Base-by-base conservation (phyloP, 2,113 vertebrate species). In the Menura novaehollandiae region DNA sequence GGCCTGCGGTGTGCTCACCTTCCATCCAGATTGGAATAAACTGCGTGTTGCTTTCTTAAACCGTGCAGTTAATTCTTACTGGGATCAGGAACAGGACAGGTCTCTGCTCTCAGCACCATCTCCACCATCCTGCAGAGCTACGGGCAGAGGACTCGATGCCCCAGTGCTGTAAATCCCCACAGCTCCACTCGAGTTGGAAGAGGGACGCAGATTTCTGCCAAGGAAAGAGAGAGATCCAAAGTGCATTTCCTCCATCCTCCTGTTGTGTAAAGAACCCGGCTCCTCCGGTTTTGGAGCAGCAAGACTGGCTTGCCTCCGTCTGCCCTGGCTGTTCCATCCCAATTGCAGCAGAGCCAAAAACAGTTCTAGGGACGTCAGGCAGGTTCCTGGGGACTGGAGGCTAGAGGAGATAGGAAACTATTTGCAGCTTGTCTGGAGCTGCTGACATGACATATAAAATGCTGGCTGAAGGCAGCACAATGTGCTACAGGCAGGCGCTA, bases 371-470 rank as follows among this genome's bases (percentile, higher is more conserved):
- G 63, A 89, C 86, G 59, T 26, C 67, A 37, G 30, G 23, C 22
- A 21, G 24, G 59, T 62, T 91, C 9, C 72, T 56, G 63, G 43
- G 71, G 85, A 28, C 56, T 49, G 39, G 8, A 56, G 53, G 51
- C 55, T 68, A 3, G 37, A 52, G 52, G 91, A 93, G 89, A 81
- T 87, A 33, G 91, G 76, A 84, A 93, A 74, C 51, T 66, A 35
- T 80, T 94, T 74, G 58, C 88, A 93, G 84, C 85, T 91, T 60
- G 67, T 85, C 24, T 22, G 58, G 44, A 64, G 95, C 89, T 95
- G 79, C 87, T 47, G 49, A 68, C 56, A 24, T 44, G 47, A 11
- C 28, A 52, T 13, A 35, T 71, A 69, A 55, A 82, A 85, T 72
- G 39, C 79, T 96, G 72, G 49, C 76, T 69, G 77, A 28, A 41